A percentile compares a stretch with the other conserved stretches of the same genome.
Evolutionary conservation across 2,797 vertebrate species (phyloP).

Genomic region (Cirrhinus mrigala): DNA sequence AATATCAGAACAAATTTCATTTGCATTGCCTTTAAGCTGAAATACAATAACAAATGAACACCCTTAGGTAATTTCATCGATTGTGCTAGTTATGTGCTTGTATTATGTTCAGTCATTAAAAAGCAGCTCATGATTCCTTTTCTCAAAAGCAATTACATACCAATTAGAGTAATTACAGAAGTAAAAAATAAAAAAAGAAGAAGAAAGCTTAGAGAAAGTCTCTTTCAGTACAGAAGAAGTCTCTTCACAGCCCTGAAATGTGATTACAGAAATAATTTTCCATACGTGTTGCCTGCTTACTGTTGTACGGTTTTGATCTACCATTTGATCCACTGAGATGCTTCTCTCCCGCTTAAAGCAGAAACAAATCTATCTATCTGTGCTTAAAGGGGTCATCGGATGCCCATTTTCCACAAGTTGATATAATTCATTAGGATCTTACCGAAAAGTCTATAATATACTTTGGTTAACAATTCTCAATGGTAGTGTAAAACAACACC

Average conservation of each 20-base stretch:
- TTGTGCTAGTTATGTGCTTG: conserved; percentile 30
- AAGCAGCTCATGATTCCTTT: conserved; percentile 49
- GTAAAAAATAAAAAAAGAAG: background rate
- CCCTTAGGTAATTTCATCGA: conserved; percentile 17
- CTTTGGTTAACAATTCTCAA: too few relatives aligned
- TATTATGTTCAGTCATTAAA: conserved; percentile 20
- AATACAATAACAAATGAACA: conserved; percentile 18
- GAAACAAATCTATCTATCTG: background rate
- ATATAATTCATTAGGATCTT: too few relatives aligned
- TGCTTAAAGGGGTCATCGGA: too few relatives aligned
- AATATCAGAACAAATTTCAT: background rate
- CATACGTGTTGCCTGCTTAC: background rate
- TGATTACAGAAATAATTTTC: conserved; percentile 46
- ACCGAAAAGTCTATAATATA: too few relatives aligned
- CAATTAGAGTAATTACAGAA: conserved; percentile 26
- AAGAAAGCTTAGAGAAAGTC: background rate
- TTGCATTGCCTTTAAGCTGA: conserved; percentile 20
- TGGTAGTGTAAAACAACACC: too few relatives aligned
- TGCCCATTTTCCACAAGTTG: too few relatives aligned
- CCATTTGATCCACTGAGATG: background rate
- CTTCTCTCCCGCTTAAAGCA: background rate
- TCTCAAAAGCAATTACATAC: conserved; percentile 30
- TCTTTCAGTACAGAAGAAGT: background rate
- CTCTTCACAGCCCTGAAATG: conserved; percentile 13
- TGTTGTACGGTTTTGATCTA: conserved; percentile 2